A percentile compares a stretch with the other conserved stretches of the same genome.
phyloP scores from a whole-genome alignment of 2,797 vertebrate genomes.

The Heterohyrax brucei region DNA sequence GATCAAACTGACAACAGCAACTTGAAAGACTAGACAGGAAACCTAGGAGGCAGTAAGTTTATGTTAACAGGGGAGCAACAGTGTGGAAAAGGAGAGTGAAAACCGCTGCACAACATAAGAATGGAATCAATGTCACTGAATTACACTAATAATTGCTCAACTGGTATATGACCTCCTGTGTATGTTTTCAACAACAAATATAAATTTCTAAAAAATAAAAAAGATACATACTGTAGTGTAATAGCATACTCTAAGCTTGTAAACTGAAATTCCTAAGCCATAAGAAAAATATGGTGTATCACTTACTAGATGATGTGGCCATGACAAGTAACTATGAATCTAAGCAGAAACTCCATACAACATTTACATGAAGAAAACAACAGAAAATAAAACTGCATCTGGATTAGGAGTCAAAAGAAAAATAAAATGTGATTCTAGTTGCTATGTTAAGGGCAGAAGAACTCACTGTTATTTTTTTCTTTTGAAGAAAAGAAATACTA shows the following conservation, averaged over 20 bases:
- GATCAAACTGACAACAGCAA: not conserved
- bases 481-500: not conserved
- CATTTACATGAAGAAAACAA: not conserved
- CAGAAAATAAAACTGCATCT: not conserved
- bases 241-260: not conserved
- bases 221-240: not conserved
- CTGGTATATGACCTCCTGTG: not conserved
- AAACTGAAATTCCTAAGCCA: not conserved
- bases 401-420: conserved; percentile 38
- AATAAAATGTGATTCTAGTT: not conserved
- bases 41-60: not conserved
- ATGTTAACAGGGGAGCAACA: not conserved
- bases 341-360: conserved; percentile 44
- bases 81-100: not conserved
- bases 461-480: not conserved
- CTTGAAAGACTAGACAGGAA: not conserved
- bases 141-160: not conserved
- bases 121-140: not conserved
- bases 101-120: not conserved
- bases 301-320: not conserved
- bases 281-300: conserved; percentile 25
- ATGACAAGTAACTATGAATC: not conserved
- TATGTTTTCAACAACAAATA: not conserved
- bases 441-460: not conserved
- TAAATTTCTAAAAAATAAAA: not conserved